Evolutionary conservation across 92 coral and sea anemone genomes (phyloP), one percentile per base, ranked within the genome.

Genomic region (Phenganax marumi): DNA sequence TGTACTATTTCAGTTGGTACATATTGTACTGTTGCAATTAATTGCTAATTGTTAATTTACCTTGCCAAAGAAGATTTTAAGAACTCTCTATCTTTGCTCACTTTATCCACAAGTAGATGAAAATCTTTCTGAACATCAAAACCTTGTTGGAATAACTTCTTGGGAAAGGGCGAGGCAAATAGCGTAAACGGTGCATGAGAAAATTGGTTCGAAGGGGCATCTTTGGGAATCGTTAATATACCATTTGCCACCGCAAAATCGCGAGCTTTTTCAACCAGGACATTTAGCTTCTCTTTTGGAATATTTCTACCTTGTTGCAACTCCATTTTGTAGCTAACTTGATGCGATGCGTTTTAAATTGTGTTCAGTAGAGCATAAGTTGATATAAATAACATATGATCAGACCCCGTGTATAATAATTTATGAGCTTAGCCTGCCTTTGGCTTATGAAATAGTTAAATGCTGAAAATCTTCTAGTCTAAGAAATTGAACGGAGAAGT

Each of bases 41-140:
- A 33, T 33, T 33, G 43, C 43, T 33, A 33, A 33, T 33, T 33
- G 43, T 33, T 33, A 33, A 66, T 87, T 47, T 23, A 95, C 98
- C 98, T 87, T 47, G 87, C 86, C 49, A 95, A 76, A 33, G 95
- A 91, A 60, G 88, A 74, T 65, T 91, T 85, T 24, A 95, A 91
- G 77, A 95, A 95, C 25, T 92, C 98, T 55, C 89, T 87, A 63
- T 95, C 96, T 84, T 85, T 89, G 77, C 97, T 89, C 8, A 95
- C 90, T 88, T 77, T 88, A 85, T 95, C 93, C 47, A 95, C 91
- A 33, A 95, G 79, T 52, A 88, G 21, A 75, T 95, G 92, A 68
- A 92, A 95, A 53, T 92, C 97, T 52, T 78, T 71, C 73, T 95
- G 98, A 0, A 91, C 96, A n/a, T 87, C 91, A 70, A 81, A 86